Percentiles rank a stretch among this genome's conserved stretches.
Conservation (phyloP, 2,888 invertebrate species). For the Pachycephus smyrnensis region DNA sequence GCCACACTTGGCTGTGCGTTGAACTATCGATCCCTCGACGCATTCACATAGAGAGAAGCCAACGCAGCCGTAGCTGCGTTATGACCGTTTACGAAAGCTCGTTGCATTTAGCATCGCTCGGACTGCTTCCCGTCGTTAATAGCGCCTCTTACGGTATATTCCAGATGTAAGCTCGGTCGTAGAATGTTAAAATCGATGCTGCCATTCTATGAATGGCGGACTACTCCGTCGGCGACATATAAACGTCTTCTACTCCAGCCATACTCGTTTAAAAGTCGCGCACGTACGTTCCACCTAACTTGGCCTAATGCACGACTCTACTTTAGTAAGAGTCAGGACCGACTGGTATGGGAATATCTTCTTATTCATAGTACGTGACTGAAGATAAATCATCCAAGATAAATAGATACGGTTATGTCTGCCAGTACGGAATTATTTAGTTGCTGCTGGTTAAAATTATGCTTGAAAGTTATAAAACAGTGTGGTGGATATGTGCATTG, state of each 20-base stretch:
- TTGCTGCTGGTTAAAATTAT: background rate
- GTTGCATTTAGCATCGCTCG: background rate
- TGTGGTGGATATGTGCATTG: background rate
- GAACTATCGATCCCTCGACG: conserved; percentile 59
- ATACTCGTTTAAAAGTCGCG: background rate
- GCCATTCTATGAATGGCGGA: background rate
- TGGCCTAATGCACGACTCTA: background rate
- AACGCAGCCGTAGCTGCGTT: background rate
- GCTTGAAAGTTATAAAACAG: background rate
- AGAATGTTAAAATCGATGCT: background rate
- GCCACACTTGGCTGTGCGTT: conserved; percentile 60
- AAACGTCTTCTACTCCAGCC: background rate
- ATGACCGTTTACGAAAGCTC: background rate
- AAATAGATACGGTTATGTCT: background rate
- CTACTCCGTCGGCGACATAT: background rate
- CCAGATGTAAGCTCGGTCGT: background rate
- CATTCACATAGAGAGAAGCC: background rate
- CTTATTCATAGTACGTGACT: background rate
- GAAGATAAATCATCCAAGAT: background rate
- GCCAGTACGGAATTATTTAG: background rate
- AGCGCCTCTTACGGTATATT: background rate
- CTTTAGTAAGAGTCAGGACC: background rate
- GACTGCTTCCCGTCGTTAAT: background rate
- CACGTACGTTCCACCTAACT: background rate
- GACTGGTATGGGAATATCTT: background rate